Evolutionary conservation across 2,888 invertebrate species (phyloP).

Genomic region (Netelia inedita): DNA sequence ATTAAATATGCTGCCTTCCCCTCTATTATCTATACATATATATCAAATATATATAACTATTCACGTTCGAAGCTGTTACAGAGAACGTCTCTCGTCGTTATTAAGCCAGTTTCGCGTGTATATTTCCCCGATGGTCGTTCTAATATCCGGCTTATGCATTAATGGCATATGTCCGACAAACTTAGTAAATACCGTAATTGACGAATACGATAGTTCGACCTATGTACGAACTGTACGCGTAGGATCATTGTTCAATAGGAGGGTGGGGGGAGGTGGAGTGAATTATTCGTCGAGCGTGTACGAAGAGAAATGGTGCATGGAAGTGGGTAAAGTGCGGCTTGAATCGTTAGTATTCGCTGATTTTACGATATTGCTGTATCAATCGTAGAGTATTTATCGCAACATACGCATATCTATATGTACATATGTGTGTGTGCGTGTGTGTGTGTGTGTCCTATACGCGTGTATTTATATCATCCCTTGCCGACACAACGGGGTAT

Average conservation of each 20-base stretch:
- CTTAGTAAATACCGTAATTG: background rate
- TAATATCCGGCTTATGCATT: slow-evolving; percentile 55
- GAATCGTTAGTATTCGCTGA: slow-evolving; percentile 44
- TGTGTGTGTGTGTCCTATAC: background rate
- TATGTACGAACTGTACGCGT: background rate
- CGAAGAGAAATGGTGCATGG: background rate
- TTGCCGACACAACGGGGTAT: slow-evolving; percentile 47
- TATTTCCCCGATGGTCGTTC: slow-evolving; percentile 60
- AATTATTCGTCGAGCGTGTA: too few species aligned
- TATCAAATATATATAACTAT: background rate
- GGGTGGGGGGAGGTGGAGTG: slow-evolving; percentile 2
- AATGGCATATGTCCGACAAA: background rate
- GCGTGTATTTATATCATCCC: background rate
- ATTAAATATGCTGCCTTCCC: slow-evolving; percentile 66
- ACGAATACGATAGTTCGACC: slow-evolving; percentile 50
- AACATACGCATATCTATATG: background rate
- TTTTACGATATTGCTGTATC: slow-evolving; percentile 39
- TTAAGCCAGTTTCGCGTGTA: slow-evolving; percentile 64
- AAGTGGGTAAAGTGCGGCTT: slow-evolving; percentile 39
- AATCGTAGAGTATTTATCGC: slow-evolving; percentile 1
- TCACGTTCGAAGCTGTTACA: slow-evolving; percentile 33
- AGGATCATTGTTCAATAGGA: background rate
- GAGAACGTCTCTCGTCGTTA: slow-evolving; percentile 62
- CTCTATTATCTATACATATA: background rate
- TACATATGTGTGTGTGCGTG: background rate